Evolutionary conservation across 2,797 vertebrate genomes (phyloP), one percentile per base, ranked within the genome.

Genomic region (Synanceia verrucosa): DNA sequence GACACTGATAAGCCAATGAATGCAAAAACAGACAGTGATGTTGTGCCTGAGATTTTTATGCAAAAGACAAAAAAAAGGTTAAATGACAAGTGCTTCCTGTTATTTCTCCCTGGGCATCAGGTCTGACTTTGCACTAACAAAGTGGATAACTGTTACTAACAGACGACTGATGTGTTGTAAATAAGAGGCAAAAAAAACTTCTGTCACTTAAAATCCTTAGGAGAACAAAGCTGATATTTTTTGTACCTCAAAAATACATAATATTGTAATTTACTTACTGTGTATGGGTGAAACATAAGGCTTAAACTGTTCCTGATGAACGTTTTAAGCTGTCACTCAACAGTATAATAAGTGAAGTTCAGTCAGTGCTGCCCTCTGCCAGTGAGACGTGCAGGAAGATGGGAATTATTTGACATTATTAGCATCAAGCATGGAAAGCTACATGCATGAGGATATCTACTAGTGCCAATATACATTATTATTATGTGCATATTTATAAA

Each of bases 11-110:
- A 65, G 50, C 59, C 59, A 71, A 46, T 56, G 13, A 80, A 73
- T n/a, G 33, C 31, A 58, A 29, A 37, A 44, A 16, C 14, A 76
- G 24, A 57, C 53, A 1, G 11, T 4, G 5, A 3, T 61, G 43
- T 33, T 77, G 56, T 70, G 70, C 46, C 80, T 78, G 73, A 78
- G 56, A 75, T 60, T 41, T 79, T 47, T 79, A 65, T 85, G 57
- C 29, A 56, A 65, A 67, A 28, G 64, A 81, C 60, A 73, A 57
- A 9, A 41, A 55, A 64, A 48, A 14, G 29, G 67, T 50, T 12
- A 37, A 78, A 73, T 70, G 37, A 82, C 69, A 79, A 57, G 56
- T 56, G 76, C 43, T 78, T 65, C 48, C 41, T 67, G 34, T 62
- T 58, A 18, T 65, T 46, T 60, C 21, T 63, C 23, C 6, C 41